A percentile compares a stretch with the other conserved stretches of the same genome.
Conservation (phyloP, 2,113 vertebrate genomes). For the Gadus chalcogrammus region DNA sequence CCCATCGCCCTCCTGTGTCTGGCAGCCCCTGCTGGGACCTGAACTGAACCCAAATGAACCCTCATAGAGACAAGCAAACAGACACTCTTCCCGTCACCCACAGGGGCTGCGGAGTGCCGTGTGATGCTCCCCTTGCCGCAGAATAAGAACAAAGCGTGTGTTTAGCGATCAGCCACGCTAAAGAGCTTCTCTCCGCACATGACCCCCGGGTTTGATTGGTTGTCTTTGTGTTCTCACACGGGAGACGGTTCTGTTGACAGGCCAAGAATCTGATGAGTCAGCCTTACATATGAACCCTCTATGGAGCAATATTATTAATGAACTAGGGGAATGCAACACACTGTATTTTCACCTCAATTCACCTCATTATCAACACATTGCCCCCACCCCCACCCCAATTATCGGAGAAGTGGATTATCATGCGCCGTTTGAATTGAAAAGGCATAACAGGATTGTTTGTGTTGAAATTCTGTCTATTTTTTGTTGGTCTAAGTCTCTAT, state of each 20-base stretch:
- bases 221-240: too few relatives aligned
- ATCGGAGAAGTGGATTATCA: conserved; percentile 22
- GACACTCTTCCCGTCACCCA: not conserved
- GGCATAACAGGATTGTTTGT: too few relatives aligned
- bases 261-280: too few relatives aligned
- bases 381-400: conserved; percentile 22
- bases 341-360: conserved; percentile 7
- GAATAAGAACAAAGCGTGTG: too few relatives aligned
- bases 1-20: conserved; percentile 36
- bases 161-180: too few relatives aligned
- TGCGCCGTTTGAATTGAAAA: conserved; percentile 33
- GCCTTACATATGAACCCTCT: too few relatives aligned
- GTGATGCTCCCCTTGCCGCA: not conserved
- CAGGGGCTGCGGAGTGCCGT: not conserved
- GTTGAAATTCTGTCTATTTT: too few relatives aligned
- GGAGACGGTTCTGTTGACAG: too few relatives aligned
- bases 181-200: too few relatives aligned
- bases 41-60: conserved; percentile 47
- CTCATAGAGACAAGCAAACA: not conserved
- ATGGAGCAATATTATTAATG: too few relatives aligned
- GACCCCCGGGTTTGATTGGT: too few relatives aligned
- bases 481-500: too few relatives aligned
- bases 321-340: conserved; percentile 5
- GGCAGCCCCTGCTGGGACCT: conserved; percentile 51
- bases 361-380: conserved; percentile 42